Percentiles rank a stretch among this genome's conserved stretches.
phyloP scores from a whole-genome alignment of 2,113 vertebrate species.

The Echinops telfairi region DNA sequence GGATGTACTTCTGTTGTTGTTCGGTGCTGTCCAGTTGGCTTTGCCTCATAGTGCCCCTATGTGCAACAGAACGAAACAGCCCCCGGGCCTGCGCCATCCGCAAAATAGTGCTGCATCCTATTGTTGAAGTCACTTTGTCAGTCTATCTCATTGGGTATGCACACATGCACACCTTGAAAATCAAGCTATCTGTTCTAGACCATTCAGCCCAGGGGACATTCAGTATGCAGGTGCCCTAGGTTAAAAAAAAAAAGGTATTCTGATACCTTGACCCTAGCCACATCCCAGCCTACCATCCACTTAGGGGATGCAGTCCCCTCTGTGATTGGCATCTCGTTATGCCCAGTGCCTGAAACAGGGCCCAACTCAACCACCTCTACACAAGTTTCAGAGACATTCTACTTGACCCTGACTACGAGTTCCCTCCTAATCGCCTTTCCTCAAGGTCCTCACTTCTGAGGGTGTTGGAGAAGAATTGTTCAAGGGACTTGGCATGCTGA shows the following conservation, averaged over 20 bases:
- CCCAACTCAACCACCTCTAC: neutral
- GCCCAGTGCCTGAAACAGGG: neutral
- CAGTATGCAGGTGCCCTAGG: neutral
- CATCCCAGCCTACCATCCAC: neutral
- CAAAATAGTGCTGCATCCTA: too few species aligned
- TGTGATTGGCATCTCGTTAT: neutral
- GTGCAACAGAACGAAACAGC: too few species aligned
- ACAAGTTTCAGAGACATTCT: neutral
- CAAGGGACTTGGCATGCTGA: slow-evolving; percentile 26
- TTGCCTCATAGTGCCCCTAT: too few species aligned
- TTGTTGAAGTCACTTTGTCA: too few species aligned
- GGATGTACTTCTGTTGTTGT: neutral
- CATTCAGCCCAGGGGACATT: neutral
- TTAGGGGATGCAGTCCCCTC: neutral
- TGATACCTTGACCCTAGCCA: neutral
- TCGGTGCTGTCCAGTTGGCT: too few species aligned
- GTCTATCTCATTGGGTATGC: too few species aligned
- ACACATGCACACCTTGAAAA: neutral
- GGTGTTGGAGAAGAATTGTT: neutral
- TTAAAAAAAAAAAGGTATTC: slow-evolving; percentile 21
- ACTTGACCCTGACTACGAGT: neutral
- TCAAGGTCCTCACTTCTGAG: neutral
- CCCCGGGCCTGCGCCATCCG: too few species aligned
- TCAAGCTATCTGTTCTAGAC: slow-evolving; percentile 13
- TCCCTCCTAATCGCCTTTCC: neutral